phyloP scores from a whole-genome alignment of 2,888 invertebrate genomes.

The Drosophila demipolita region DNA sequence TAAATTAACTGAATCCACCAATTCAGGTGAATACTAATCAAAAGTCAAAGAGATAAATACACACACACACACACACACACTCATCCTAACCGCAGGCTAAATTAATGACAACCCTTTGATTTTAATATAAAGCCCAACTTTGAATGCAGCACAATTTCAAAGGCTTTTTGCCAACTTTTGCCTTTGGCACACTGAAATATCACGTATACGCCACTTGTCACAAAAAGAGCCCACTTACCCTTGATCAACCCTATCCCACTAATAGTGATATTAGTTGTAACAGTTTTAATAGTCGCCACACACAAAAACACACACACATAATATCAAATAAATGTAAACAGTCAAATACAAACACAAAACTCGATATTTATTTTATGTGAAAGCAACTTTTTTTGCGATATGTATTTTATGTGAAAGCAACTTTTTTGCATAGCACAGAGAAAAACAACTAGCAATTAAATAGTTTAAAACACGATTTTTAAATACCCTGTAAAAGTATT shows the following conservation, averaged over 20 bases:
- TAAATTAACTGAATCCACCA: slow-evolving; percentile 4
- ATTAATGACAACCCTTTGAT: slow-evolving; percentile 37
- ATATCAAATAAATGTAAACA: slow-evolving; percentile 19
- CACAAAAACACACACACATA: neutral
- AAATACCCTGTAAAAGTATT: neutral
- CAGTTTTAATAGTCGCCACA: slow-evolving; percentile 15
- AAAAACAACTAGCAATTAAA: slow-evolving; percentile 23
- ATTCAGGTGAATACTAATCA: slow-evolving; percentile 47
- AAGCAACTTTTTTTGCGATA: slow-evolving; percentile 18
- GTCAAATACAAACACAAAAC: slow-evolving; percentile 12
- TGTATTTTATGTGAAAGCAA: slow-evolving; percentile 16
- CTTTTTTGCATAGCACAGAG: slow-evolving; percentile 36
- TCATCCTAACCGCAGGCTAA: slow-evolving; percentile 19
- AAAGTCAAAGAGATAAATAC: slow-evolving; percentile 7
- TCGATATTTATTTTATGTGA: slow-evolving; percentile 14
- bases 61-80: neutral
- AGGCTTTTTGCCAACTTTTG: slow-evolving; percentile 16
- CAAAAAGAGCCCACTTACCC: slow-evolving; percentile 3
- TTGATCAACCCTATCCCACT: neutral
- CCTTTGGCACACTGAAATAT: slow-evolving; percentile 47
- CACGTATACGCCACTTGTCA: slow-evolving; percentile 52
- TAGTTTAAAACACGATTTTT: neutral
- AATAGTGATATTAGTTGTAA: slow-evolving; percentile 26
- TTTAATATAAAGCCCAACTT: slow-evolving; percentile 25
- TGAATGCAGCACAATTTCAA: slow-evolving; percentile 15